phyloP scores from a whole-genome alignment of 2,113 vertebrate genomes.

The Fukomys damarensis region DNA sequence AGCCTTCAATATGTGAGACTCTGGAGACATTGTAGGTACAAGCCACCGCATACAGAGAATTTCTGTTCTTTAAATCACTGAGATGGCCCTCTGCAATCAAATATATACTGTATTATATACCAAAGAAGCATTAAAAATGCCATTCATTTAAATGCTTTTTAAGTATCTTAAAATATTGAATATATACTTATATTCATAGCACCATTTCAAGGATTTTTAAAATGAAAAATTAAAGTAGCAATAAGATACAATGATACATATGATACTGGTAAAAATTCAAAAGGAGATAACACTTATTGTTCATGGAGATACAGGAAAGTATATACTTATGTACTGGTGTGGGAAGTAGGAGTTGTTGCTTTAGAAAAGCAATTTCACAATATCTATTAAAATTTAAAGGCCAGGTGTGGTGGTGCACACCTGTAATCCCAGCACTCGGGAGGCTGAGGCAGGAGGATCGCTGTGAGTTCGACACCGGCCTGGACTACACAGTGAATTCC shows the following conservation, averaged over 20 bases:
- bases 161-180: neutral
- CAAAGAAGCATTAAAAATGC: neutral
- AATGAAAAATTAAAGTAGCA: neutral
- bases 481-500: no score
- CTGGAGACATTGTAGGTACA: neutral
- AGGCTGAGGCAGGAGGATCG: no score
- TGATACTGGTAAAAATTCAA: neutral
- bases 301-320: neutral
- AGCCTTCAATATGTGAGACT: neutral
- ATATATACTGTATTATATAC: neutral
- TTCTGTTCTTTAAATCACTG: neutral
- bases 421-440: no score
- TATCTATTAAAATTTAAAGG: constrained; percentile 13
- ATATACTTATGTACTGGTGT: neutral
- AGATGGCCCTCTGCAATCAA: neutral
- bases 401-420: no score
- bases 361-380: neutral
- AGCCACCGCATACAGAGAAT: neutral
- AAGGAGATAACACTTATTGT: neutral
- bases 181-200: no score
- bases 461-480: no score
- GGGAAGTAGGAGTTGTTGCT: neutral
- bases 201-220: neutral
- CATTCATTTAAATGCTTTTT: neutral
- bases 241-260: neutral